phyloP scores from a whole-genome alignment of 2,797 vertebrate genomes.

The Paramormyrops hopkinsi region DNA sequence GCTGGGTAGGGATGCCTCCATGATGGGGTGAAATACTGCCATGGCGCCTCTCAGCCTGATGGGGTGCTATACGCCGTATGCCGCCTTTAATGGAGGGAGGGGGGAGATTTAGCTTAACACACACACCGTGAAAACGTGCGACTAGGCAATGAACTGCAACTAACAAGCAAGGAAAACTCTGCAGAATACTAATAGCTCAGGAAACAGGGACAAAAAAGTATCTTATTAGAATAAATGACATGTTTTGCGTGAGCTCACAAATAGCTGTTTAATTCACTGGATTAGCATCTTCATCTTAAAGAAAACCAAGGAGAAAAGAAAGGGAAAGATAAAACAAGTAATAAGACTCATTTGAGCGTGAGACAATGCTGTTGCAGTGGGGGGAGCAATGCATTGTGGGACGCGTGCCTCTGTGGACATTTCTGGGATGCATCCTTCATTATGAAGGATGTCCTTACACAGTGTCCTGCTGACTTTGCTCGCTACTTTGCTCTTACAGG shows the following conservation, averaged over 20 bases:
- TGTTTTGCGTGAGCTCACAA: slow-evolving; percentile 48
- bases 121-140: background rate
- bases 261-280: slow-evolving; percentile 59
- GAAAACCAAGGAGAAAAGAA: slow-evolving; percentile 1
- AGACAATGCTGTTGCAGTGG: slow-evolving; percentile 41
- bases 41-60: background rate
- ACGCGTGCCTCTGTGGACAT: slow-evolving; percentile 30
- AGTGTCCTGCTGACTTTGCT: background rate
- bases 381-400: slow-evolving; percentile 34
- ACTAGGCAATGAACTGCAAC: slow-evolving; percentile 31
- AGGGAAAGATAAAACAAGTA: slow-evolving; percentile 28
- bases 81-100: background rate
- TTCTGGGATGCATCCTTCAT: background rate
- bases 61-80: background rate
- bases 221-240: slow-evolving; percentile 52
- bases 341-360: slow-evolving; percentile 50
- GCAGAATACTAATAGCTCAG: slow-evolving; percentile 43
- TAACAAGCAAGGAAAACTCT: slow-evolving; percentile 35
- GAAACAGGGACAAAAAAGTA: slow-evolving; percentile 33
- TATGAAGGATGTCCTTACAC: background rate
- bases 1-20: background rate
- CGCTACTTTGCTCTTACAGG: background rate
- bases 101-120: background rate
- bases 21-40: too few species aligned
- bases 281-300: slow-evolving; percentile 45